Evolutionary conservation across 37 sponge, comb jelly and placozoan species (phyloP).

Genomic region (Mnemiopsis leidyi): DNA sequence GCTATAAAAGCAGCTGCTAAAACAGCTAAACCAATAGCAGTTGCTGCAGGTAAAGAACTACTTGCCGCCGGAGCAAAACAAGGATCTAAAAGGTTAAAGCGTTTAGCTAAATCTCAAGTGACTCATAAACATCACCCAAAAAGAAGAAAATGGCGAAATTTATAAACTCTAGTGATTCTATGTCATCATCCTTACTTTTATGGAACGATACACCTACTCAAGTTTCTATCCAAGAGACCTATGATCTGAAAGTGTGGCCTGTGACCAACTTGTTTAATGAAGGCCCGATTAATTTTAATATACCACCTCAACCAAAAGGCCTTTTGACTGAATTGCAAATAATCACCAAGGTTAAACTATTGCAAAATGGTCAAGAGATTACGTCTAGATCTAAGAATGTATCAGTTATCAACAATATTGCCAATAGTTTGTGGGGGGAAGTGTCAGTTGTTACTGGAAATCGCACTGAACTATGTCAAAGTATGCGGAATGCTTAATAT

Average conservation of each 20-base stretch:
- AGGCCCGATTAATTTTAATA: slow-evolving; percentile 13
- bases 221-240: neutral
- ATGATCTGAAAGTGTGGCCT: neutral
- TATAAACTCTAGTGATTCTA: neutral
- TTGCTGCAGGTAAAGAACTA: neutral
- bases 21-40: neutral
- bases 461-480: slow-evolving; percentile 10
- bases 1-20: neutral
- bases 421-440: slow-evolving; percentile 16
- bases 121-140: neutral
- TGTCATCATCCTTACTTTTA: neutral
- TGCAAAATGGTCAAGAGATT: neutral
- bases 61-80: neutral
- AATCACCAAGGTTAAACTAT: neutral
- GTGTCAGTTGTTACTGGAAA: neutral
- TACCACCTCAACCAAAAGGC: slow-evolving; percentile 12
- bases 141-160: slow-evolving; percentile 1
- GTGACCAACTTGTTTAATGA: neutral
- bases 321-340: neutral
- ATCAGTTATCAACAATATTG: neutral
- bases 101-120: too few relatives aligned
- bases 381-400: neutral
- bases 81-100: too few relatives aligned
- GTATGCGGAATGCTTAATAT: slow-evolving; percentile 17
- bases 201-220: slow-evolving; percentile 15